Conservation (phyloP, 2,888 invertebrate species). For the Teleiodes luculella region DNA sequence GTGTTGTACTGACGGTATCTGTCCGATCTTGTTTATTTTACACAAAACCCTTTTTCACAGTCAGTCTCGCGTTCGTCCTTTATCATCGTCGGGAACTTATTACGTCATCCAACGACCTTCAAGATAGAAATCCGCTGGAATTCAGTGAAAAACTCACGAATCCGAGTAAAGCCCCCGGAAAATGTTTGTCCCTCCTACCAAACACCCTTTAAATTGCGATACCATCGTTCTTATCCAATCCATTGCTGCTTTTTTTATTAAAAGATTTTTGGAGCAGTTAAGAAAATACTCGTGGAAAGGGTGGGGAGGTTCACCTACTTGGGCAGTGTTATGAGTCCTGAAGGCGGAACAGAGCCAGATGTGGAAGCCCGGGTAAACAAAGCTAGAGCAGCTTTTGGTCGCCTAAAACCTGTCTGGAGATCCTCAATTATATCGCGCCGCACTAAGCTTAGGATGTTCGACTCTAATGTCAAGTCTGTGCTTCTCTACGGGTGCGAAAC, state of each 20-base stretch:
- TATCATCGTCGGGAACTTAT: slow-evolving; percentile 8
- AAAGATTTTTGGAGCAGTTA: not conserved
- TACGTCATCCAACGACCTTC: slow-evolving; percentile 6
- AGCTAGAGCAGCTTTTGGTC: too few relatives aligned
- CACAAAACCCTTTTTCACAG: not conserved
- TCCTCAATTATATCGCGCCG: too few relatives aligned
- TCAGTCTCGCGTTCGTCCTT: slow-evolving; percentile 1
- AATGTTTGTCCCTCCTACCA: slow-evolving; percentile 10
- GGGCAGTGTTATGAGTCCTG: too few relatives aligned
- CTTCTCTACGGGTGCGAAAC: too few relatives aligned
- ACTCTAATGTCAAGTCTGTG: too few relatives aligned
- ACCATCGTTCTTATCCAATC: not conserved
- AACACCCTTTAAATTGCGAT: not conserved
- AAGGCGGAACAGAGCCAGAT: too few relatives aligned
- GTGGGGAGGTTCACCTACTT: not conserved
- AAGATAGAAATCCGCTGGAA: slow-evolving; percentile 1
- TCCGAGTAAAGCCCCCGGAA: slow-evolving; percentile 1
- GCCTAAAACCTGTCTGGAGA: too few relatives aligned
- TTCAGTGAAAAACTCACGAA: slow-evolving; percentile 13
- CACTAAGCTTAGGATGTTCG: too few relatives aligned
- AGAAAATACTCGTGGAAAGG: not conserved
- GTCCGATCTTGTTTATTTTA: not conserved
- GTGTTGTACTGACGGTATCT: too few relatives aligned
- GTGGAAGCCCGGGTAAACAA: too few relatives aligned
- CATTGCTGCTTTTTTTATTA: not conserved